These are phyloP conservation scores for Sisyra terminalis DNA, from an alignment of 2,888 invertebrate genomes.

Conservation along the genomic window DNA sequence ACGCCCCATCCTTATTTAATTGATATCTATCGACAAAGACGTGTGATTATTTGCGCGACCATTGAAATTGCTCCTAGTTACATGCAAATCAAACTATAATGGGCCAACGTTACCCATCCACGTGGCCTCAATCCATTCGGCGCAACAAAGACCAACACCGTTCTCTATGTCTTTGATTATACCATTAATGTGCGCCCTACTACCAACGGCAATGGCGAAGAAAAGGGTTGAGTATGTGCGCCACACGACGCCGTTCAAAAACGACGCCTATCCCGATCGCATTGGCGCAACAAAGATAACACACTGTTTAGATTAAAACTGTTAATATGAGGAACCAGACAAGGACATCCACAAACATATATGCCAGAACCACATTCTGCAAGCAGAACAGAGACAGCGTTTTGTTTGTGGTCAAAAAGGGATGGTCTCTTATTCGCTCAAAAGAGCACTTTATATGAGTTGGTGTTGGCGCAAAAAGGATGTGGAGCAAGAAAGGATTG, in stretches of 20 bases:
- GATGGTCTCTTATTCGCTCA: conserved; percentile 45
- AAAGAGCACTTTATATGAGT: conserved; percentile 47
- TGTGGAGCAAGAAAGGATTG: conserved; percentile 29
- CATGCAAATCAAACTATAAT: conserved; percentile 10
- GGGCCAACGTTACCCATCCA: conserved; percentile 12
- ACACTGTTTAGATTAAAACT: conserved; percentile 27
- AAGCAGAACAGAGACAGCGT: conserved; percentile 38
- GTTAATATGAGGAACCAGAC: conserved; percentile 15
- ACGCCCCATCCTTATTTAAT: conserved; percentile 22
- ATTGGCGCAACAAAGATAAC: conserved; percentile 24
- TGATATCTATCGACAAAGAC: conserved; percentile 10
- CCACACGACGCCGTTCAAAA: conserved; percentile 20
- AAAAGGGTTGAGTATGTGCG: conserved; percentile 26
- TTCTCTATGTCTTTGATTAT: conserved; percentile 7
- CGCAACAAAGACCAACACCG: conserved; percentile 13
- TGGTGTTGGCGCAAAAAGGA: conserved; percentile 34
- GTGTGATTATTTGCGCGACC: conserved; percentile 22
- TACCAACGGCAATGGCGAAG: conserved; percentile 32
- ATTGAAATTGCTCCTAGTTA: conserved; percentile 5
- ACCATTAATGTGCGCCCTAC: conserved; percentile 16
- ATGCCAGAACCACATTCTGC: conserved; percentile 24
- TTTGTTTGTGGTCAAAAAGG: conserved; percentile 50
- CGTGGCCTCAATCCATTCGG: conserved; percentile 13
- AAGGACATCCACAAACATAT: conserved; percentile 20
- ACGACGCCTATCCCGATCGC: conserved; percentile 16